Evolutionary conservation across 2,797 vertebrate species (phyloP).

Genomic region (Crax fasciolata): DNA sequence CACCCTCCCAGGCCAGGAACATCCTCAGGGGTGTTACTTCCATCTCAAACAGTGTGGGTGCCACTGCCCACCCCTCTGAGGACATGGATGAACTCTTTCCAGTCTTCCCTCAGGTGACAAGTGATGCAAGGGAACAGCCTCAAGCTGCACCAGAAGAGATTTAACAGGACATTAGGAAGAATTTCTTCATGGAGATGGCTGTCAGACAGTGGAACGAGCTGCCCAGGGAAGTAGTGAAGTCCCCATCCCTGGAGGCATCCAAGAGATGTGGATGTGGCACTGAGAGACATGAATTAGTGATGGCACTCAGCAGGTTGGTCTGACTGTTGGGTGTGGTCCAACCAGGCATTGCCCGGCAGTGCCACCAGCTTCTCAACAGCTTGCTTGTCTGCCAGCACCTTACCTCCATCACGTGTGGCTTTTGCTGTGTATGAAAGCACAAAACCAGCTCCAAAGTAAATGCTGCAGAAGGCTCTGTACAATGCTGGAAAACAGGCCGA

Average conservation of each 20-base stretch:
- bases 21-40: not conserved
- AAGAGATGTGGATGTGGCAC: not conserved
- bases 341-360: not conserved
- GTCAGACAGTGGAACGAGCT: not conserved
- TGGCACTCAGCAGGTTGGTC: not conserved
- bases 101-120: not conserved
- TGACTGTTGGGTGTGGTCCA: not conserved
- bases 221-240: not conserved
- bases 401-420: not conserved
- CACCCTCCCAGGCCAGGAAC: not conserved
- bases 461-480: accelerated
- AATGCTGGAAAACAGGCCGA: not conserved
- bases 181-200: not conserved
- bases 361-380: not conserved
- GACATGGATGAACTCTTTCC: not conserved
- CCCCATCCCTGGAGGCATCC: not conserved
- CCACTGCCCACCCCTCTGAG: not conserved
- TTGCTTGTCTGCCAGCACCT: not conserved
- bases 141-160: not conserved
- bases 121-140: not conserved
- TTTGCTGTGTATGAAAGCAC: not conserved
- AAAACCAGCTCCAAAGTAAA: not conserved
- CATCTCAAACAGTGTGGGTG: not conserved
- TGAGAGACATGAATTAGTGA: not conserved
- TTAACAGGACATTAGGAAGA: not conserved